Evolutionary conservation across 2,113 vertebrate species (phyloP), one percentile per base, ranked within the genome.

Genomic region (Tragelaphus scriptus): DNA sequence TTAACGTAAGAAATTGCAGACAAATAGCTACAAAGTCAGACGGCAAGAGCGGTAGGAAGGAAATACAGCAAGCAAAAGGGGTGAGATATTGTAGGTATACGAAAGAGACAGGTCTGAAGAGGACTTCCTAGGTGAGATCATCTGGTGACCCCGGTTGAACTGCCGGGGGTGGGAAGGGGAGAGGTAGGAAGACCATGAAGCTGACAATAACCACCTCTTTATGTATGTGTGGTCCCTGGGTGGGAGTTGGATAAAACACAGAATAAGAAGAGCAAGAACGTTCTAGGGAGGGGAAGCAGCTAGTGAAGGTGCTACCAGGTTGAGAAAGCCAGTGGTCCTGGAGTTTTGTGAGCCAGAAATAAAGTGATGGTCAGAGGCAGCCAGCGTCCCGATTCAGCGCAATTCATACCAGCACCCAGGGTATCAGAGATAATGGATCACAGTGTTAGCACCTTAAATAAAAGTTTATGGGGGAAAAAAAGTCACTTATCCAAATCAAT

Each of bases 371-470:
- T 12, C 36, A 49, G 47, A 51, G 71, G 23, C 6, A 16, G 7
- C 85, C 36, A 32, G 55, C 17, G 5, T 21, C 55, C 55, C 11
- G 6, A 17, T 2, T 3, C 30, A 82, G 49, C 26, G 1, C 16
- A 5, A 2, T 32, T 36, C 55, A 5, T 2, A 14, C 1, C 32
- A 23, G 19, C 15, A 23, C 13, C 47, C 26, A 16, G 0, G 2
- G 1, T 40, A 2, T 17, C 49, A 25, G 4, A 49, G 55, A 25
- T 25, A 56, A 6, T 7, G 32, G 32, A 5, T 28, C 2, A 51
- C 2, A 19, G 26, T 2, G 8, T 65, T 81, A 19, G 1, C 16
- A n/a, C 44, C 56, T 85, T 47, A 61, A 51, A 17, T 7, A 19
- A 4, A 32, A 26, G 25, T 16, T 56, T 40, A 12, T 8, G 0